A percentile compares a stretch with the other conserved stretches of the same genome.
phyloP scores from a whole-genome alignment of 2,113 vertebrate genomes.

The Panthera leo region DNA sequence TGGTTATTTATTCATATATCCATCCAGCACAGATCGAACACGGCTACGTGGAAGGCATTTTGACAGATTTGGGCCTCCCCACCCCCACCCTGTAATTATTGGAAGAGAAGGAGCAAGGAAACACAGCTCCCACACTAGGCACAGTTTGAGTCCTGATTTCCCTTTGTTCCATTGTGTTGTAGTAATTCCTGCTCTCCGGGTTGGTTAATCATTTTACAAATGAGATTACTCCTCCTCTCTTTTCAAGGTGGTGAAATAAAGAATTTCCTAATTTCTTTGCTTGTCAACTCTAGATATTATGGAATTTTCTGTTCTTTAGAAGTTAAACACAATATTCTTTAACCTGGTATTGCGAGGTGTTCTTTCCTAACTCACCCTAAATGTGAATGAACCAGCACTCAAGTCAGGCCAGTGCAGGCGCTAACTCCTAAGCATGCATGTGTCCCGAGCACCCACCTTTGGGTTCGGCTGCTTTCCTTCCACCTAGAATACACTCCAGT shows the following conservation, averaged over 20 bases:
- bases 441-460: background rate
- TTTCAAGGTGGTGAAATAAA: conserved; percentile 27
- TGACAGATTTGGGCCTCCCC: background rate
- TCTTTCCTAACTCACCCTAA: background rate
- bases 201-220: background rate
- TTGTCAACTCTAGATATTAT: background rate
- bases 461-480: background rate
- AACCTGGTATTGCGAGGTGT: background rate
- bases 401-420: background rate
- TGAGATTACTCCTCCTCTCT: background rate
- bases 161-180: background rate
- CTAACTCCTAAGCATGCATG: background rate
- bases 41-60: background rate
- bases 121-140: background rate
- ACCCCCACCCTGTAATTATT: background rate
- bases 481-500: background rate
- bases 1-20: conserved; percentile 68
- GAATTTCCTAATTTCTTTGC: background rate
- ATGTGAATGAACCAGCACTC: background rate
- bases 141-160: background rate
- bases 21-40: conserved; percentile 27
- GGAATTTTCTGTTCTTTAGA: conserved; percentile 2
- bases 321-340: conserved; percentile 13
- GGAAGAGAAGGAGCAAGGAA: background rate
- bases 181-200: background rate